Evolutionary conservation across 1,140 invertebrate species (phyloP).

Genomic region (Micrasema minimum): DNA sequence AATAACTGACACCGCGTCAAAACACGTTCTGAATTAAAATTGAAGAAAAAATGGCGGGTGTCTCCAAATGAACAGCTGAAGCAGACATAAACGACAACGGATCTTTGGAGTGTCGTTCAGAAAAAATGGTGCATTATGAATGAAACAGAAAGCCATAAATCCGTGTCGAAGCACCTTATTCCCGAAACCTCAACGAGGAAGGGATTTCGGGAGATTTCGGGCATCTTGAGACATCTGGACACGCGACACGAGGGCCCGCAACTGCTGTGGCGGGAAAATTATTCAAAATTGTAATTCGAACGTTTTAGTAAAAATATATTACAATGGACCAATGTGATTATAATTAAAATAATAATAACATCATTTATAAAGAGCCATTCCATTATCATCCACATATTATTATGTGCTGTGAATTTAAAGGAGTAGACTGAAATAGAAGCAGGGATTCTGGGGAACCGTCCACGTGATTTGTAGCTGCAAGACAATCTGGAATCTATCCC

Average conservation of each 20-base stretch:
- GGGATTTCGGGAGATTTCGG: constrained; percentile 24
- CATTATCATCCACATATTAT: too few species aligned
- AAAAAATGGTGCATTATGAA: constrained; percentile 28
- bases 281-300: too few species aligned
- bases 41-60: constrained; percentile 27
- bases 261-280: constrained; percentile 6
- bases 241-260: constrained; percentile 11
- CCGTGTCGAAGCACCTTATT: constrained; percentile 30
- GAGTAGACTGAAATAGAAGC: too few species aligned
- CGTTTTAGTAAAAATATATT: too few species aligned
- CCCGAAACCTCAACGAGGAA: constrained; percentile 17
- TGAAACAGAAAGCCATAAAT: constrained; percentile 27
- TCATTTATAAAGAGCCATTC: too few species aligned
- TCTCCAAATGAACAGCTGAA: constrained; percentile 32
- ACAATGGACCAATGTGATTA: too few species aligned
- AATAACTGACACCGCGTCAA: neutral
- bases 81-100: neutral
- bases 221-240: constrained; percentile 28
- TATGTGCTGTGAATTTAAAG: too few species aligned
- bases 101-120: constrained; percentile 11
- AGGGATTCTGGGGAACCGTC: too few species aligned
- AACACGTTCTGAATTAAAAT: constrained; percentile 13
- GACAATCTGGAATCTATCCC: too few species aligned
- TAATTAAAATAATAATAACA: too few species aligned
- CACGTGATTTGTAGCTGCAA: too few species aligned